These are phyloP conservation scores for Acleris sparsana DNA, from an alignment of 2,888 invertebrate genomes.

Conservation along the genomic window DNA sequence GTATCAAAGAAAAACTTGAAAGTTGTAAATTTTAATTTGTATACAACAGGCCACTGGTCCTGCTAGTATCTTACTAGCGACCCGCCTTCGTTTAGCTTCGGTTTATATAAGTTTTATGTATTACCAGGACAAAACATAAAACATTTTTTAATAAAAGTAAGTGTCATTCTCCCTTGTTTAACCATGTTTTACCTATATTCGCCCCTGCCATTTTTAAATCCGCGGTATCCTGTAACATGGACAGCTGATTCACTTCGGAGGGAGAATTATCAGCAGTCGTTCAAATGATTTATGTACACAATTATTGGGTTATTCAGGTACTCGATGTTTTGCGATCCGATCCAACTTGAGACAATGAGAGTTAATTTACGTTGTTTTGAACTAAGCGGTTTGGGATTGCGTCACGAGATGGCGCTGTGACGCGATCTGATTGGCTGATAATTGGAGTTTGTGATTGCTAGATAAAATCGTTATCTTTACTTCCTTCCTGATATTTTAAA, in stretches of 20 bases:
- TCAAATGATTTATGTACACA: slow-evolving; percentile 83
- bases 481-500: no score
- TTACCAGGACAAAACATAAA: no score
- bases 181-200: no score
- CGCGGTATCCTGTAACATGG: slow-evolving; percentile 42
- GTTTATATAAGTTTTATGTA: no score
- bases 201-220: background rate
- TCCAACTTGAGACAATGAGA: slow-evolving; percentile 78
- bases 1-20: no score
- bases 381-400: slow-evolving; percentile 44
- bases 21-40: no score
- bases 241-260: slow-evolving; percentile 62
- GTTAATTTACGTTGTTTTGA: slow-evolving; percentile 73
- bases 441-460: background rate
- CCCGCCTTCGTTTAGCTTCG: no score
- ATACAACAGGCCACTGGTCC: no score
- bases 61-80: no score
- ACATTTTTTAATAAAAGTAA: no score
- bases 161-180: no score
- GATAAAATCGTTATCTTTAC: no score
- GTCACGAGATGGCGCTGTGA: slow-evolving; percentile 28
- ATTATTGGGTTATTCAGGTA: slow-evolving; percentile 83
- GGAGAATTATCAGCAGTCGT: slow-evolving; percentile 83
- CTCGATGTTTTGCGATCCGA: slow-evolving; percentile 77
- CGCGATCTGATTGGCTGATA: slow-evolving; percentile 4